A percentile compares a stretch with the other conserved stretches of the same genome.
phyloP scores from a whole-genome alignment of 2,113 vertebrate genomes.

The Pampusana beccarii region DNA sequence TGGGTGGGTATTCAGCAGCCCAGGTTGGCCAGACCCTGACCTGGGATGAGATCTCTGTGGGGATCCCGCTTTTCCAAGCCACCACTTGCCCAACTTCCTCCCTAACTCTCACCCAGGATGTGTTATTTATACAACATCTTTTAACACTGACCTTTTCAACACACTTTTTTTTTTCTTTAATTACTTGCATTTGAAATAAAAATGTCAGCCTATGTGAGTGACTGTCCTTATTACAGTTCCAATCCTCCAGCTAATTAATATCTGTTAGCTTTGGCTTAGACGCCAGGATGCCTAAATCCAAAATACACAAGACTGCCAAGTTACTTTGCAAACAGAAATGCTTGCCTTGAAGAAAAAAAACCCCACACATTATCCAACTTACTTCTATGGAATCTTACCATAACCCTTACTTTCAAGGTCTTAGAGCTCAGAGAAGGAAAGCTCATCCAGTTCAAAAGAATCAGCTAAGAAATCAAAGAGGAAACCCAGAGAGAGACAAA shows the following conservation, averaged over 20 bases:
- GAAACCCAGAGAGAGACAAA: not conserved
- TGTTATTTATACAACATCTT: not conserved
- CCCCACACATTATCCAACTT: not conserved
- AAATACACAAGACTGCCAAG: slow-evolving; percentile 38
- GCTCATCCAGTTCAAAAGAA: not conserved
- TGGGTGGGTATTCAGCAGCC: not conserved
- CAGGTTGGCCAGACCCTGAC: not conserved
- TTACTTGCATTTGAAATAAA: slow-evolving; percentile 37
- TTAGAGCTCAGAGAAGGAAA: not conserved
- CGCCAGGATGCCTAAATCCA: slow-evolving; percentile 30
- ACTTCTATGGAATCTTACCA: not conserved
- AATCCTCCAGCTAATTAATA: slow-evolving; percentile 53
- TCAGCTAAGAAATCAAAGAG: not conserved
- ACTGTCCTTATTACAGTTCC: slow-evolving; percentile 14
- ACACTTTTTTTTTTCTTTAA: not conserved
- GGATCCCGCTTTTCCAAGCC: not conserved
- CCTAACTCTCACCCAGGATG: not conserved
- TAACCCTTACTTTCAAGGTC: slow-evolving; percentile 13
- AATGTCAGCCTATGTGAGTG: not conserved
- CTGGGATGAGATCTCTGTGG: not conserved
- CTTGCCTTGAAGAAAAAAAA: not conserved
- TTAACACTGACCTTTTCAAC: not conserved
- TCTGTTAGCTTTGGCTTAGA: slow-evolving; percentile 63
- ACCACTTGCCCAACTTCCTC: accelerated
- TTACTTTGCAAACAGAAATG: slow-evolving; percentile 7